phyloP scores from a whole-genome alignment of 1,140 invertebrate genomes.

The Harpegnathos saltator region DNA sequence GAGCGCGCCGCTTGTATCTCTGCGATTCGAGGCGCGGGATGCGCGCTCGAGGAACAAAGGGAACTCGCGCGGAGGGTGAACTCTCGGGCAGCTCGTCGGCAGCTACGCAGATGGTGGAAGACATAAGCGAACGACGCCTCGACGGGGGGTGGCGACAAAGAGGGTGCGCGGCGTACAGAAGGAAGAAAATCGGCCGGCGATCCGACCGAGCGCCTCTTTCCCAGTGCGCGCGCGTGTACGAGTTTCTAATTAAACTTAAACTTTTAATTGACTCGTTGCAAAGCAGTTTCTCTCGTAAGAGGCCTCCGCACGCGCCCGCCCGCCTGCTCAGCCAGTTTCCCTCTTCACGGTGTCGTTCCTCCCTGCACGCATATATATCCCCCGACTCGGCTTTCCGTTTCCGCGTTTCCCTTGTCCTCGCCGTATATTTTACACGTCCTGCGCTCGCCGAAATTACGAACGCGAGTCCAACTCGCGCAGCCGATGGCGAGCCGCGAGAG shows the following conservation, averaged over 20 bases:
- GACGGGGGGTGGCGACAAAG: not conserved
- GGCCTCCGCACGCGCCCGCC: conserved; percentile 68
- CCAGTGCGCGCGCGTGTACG: conserved; percentile 39
- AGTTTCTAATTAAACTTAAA: conserved; percentile 86
- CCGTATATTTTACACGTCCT: not conserved
- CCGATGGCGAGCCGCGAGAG: not conserved
- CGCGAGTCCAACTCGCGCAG: not conserved
- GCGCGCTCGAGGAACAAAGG: conserved; percentile 21
- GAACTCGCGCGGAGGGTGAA: conserved; percentile 18
- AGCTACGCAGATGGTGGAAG: conserved; percentile 37
- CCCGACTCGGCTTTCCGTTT: not conserved
- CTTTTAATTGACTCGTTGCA: conserved; percentile 85
- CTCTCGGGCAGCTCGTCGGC: not conserved
- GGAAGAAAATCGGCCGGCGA: conserved; percentile 28
- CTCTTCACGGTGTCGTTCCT: conserved; percentile 38
- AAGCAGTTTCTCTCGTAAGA: conserved; percentile 79
- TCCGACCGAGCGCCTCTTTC: conserved; percentile 3
- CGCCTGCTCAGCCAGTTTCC: conserved; percentile 21
- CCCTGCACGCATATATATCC: not conserved
- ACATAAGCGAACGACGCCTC: not conserved
- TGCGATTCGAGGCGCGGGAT: conserved; percentile 27
- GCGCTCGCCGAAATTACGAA: not conserved
- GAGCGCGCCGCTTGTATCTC: not conserved
- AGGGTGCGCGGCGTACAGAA: not conserved
- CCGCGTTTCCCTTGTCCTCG: not conserved